Evolutionary conservation across 2,113 vertebrate genomes (phyloP).

Genomic region (Prietella phreatophila): DNA sequence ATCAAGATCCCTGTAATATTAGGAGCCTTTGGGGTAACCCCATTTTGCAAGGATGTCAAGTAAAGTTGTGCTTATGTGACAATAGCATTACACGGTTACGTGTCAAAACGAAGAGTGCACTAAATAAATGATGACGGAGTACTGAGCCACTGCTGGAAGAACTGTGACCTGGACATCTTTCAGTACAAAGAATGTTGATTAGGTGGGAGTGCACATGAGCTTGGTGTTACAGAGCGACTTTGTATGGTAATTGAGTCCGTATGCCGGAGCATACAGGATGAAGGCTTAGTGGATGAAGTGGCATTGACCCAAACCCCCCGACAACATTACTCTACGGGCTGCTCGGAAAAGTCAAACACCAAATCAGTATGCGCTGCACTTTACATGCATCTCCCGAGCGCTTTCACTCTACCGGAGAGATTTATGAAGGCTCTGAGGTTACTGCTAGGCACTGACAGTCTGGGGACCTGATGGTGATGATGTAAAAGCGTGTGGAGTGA

Average conservation of each 20-base stretch:
- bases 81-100: slow-evolving; percentile 35
- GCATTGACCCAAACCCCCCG: slow-evolving; percentile 54
- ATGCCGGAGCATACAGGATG: slow-evolving; percentile 52
- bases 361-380: slow-evolving; percentile 43
- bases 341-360: slow-evolving; percentile 44
- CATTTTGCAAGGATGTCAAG: slow-evolving; percentile 25
- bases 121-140: slow-evolving; percentile 30
- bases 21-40: slow-evolving; percentile 13
- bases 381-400: slow-evolving; percentile 50
- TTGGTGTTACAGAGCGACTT: slow-evolving; percentile 58
- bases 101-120: slow-evolving; percentile 28
- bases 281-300: slow-evolving; percentile 55
- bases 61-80: slow-evolving; percentile 41
- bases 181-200: slow-evolving; percentile 59
- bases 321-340: slow-evolving; percentile 36
- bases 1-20: slow-evolving; percentile 33
- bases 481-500: slow-evolving; percentile 53
- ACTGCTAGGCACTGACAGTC: slow-evolving; percentile 50
- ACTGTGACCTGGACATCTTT: slow-evolving; percentile 62
- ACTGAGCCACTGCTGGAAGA: neutral
- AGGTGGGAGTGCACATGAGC: slow-evolving; percentile 57
- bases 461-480: slow-evolving; percentile 47
- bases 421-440: slow-evolving; percentile 58
- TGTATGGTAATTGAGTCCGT: slow-evolving; percentile 64
- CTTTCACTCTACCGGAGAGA: slow-evolving; percentile 53